Evolutionary conservation across 2,888 invertebrate species (phyloP), one percentile per base, ranked within the genome.

Genomic region (Caradrina clavipalpis): DNA sequence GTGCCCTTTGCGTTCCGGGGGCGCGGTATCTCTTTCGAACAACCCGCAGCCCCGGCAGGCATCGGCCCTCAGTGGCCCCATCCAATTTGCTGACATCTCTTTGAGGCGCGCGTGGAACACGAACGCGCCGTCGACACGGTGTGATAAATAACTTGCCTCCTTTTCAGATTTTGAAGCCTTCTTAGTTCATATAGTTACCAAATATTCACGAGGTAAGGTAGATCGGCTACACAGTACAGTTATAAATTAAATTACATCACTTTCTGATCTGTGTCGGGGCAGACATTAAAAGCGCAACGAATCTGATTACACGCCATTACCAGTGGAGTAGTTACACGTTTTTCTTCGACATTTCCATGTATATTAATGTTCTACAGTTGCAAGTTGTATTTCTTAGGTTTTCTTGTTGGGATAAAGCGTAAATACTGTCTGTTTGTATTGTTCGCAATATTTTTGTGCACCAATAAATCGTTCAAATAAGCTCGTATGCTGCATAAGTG

Each of bases 191-290:
- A 5, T 8, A 10, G 13, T 13, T 45, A 45, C 21, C 11, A 17
- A 53, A 19, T 57, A 39, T 15, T n/a, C 4, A 15, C 47, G n/a
- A 42, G 0, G 15, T 17, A 19, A 65, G 3, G 31, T 1, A 15
- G 51, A 57, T 47, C 1, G 6, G 26, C 31, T 31, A 31, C 26
- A 2, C 11, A 22, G n/a, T n/a, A 11, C 53, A 39, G 57, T 47
- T 61, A 54, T 54, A 39, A 78, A 61, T 78, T 50, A 54, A 78
- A 50, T 78, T 49, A 31, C 19, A 66, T 39, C 49, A 78, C 22
- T 78, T 78, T 73, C 17, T 53, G 60, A 57, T 56, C 13, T 21
- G 17, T 31, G 42, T 35, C 22, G 31, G 19, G 17, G 35, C 22
- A 45, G 60, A n/a, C 39, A 22, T 69, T 42, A 57, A 17, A 51